phyloP scores from a whole-genome alignment of 1,140 invertebrate genomes.

The Papilio polytes region DNA sequence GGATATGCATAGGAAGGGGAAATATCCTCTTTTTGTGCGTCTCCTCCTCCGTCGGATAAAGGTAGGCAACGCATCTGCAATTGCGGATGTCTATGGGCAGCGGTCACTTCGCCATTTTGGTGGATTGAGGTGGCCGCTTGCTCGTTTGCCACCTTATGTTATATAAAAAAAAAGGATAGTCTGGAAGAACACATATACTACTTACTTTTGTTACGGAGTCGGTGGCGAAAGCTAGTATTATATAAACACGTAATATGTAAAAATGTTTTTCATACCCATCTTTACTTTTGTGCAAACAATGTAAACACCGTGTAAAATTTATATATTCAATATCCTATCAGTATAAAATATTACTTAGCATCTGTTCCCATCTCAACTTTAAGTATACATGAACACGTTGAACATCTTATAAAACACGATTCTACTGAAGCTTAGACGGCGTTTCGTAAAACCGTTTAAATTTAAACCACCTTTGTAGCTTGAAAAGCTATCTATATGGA shows the following conservation, averaged over 20 bases:
- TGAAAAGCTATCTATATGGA: slow-evolving; percentile 34
- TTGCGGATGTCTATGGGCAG: too few relatives aligned
- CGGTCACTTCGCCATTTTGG: too few relatives aligned
- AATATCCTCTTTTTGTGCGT: too few relatives aligned
- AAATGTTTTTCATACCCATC: neutral
- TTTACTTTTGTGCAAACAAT: neutral
- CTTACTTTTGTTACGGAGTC: too few relatives aligned
- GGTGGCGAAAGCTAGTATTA: neutral
- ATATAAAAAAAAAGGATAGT: too few relatives aligned
- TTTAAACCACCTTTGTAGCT: neutral
- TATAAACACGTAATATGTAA: neutral
- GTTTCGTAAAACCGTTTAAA: slow-evolving; percentile 5
- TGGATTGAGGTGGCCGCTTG: too few relatives aligned
- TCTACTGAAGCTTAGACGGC: neutral
- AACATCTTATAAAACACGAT: neutral
- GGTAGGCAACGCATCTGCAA: too few relatives aligned
- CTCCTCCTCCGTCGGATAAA: too few relatives aligned
- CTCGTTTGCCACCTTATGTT: too few relatives aligned
- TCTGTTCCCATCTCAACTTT: neutral
- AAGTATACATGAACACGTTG: slow-evolving; percentile 3
- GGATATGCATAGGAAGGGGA: too few relatives aligned
- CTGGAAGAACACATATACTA: too few relatives aligned
- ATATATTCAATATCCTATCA: neutral
- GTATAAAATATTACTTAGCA: neutral
- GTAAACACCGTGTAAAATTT: neutral